phyloP scores from a whole-genome alignment of 2,797 vertebrate species.

The Pogoniulus pusillus region DNA sequence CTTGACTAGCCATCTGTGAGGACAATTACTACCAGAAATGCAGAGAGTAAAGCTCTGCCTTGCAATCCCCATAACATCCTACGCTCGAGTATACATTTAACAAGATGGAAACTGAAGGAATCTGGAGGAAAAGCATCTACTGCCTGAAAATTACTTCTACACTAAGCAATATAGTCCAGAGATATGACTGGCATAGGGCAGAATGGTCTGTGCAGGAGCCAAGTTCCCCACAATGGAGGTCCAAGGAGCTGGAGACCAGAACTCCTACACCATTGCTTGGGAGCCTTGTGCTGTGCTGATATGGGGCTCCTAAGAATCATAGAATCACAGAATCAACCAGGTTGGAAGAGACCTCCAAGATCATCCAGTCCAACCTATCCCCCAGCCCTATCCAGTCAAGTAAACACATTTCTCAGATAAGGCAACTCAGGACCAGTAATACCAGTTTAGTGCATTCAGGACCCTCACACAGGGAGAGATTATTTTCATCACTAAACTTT shows the following conservation, averaged over 20 bases:
- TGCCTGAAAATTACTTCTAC: not conserved
- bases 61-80: not conserved
- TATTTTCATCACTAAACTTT: not conserved
- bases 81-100: not conserved
- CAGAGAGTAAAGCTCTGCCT: not conserved
- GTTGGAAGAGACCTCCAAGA: too few relatives aligned
- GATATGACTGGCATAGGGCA: not conserved
- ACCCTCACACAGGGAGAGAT: not conserved
- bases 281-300: not conserved
- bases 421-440: not conserved
- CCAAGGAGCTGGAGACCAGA: not conserved
- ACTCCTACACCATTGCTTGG: not conserved
- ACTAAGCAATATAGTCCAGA: not conserved
- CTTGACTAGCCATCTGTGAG: not conserved
- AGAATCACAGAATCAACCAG: too few relatives aligned
- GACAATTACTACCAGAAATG: not conserved
- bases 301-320: too few relatives aligned
- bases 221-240: not conserved
- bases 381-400: too few relatives aligned
- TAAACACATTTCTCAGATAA: rapidly evolving
- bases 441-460: not conserved
- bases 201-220: not conserved
- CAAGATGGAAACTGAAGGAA: not conserved
- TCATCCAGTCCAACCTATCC: too few relatives aligned
- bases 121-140: not conserved